A percentile compares a stretch with the other conserved stretches of the same genome.
Evolutionary conservation across 2,797 vertebrate genomes (phyloP).

Genomic region (Florisuga fusca): DNA sequence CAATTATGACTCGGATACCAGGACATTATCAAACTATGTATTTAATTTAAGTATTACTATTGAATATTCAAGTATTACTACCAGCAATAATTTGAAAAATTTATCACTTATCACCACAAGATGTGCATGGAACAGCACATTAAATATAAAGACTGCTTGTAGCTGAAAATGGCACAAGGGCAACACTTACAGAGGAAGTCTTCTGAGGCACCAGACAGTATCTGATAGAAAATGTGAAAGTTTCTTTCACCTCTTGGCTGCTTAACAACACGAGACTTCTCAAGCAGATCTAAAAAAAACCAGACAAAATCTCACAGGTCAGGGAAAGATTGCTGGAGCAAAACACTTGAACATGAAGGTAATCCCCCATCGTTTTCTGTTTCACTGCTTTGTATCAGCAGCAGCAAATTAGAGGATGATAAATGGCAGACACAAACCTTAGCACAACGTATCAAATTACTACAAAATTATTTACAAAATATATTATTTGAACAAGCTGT

Average conservation of each 20-base stretch:
- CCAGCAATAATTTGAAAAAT: not conserved
- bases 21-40: not conserved
- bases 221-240: constrained; percentile 98
- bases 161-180: not conserved
- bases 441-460: not conserved
- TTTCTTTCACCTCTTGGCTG: constrained; percentile 97
- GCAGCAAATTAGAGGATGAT: not conserved
- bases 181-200: constrained; percentile 91
- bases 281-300: constrained; percentile 89
- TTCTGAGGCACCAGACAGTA: constrained; percentile 93
- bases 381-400: not conserved
- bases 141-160: not conserved
- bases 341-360: not conserved
- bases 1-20: not conserved
- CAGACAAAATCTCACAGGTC: constrained; percentile 3
- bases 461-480: not conserved
- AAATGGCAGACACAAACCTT: not conserved
- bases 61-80: not conserved
- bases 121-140: not conserved
- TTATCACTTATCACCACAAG: not conserved
- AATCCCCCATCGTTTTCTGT: not conserved
- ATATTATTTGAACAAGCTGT: not conserved
- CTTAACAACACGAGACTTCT: constrained; percentile 98
- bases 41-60: not conserved
- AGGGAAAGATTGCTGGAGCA: not conserved